Percentiles rank a stretch among this genome's conserved stretches.
Evolutionary conservation across 2,113 vertebrate species (phyloP).

Genomic region (Alosa alosa): DNA sequence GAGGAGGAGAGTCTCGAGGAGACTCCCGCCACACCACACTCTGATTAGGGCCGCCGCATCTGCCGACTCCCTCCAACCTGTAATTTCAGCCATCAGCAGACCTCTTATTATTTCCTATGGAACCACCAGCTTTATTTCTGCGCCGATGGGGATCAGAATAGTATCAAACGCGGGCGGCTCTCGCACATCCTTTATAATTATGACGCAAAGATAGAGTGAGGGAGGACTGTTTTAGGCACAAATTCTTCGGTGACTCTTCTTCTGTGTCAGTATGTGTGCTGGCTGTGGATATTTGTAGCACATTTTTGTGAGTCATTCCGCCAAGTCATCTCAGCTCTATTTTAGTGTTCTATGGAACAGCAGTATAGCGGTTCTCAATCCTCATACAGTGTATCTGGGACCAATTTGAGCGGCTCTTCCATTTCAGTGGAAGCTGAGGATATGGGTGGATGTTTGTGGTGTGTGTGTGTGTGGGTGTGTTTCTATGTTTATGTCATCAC

Average conservation of each 20-base stretch:
- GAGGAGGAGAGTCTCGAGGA: slow-evolving; percentile 29
- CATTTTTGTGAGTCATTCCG: slow-evolving; percentile 11
- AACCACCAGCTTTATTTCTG: slow-evolving; percentile 45
- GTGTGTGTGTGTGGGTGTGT: not conserved
- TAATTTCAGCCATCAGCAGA: slow-evolving; percentile 56
- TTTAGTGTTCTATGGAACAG: slow-evolving; percentile 24
- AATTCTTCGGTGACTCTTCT: not conserved
- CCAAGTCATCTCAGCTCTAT: slow-evolving; percentile 3
- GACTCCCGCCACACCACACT: slow-evolving; percentile 41
- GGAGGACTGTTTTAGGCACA: slow-evolving; percentile 36
- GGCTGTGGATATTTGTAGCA: not conserved
- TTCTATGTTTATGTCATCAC: not conserved
- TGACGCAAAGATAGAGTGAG: slow-evolving; percentile 36
- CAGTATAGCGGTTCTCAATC: not conserved
- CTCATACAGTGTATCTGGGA: not conserved
- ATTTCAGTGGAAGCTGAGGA: not conserved
- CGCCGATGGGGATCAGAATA: slow-evolving; percentile 46
- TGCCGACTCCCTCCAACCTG: slow-evolving; percentile 42
- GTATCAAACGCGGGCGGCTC: slow-evolving; percentile 44
- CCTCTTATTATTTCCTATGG: slow-evolving; percentile 53
- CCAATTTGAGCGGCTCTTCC: slow-evolving; percentile 12
- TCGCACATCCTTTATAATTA: slow-evolving; percentile 45
- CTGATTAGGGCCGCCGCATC: slow-evolving; percentile 44
- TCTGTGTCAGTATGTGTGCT: not conserved
- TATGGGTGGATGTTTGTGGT: not conserved